Evolutionary conservation across 2,888 invertebrate genomes (phyloP), one percentile per base, ranked within the genome.

Genomic region (Ctena decussata): DNA sequence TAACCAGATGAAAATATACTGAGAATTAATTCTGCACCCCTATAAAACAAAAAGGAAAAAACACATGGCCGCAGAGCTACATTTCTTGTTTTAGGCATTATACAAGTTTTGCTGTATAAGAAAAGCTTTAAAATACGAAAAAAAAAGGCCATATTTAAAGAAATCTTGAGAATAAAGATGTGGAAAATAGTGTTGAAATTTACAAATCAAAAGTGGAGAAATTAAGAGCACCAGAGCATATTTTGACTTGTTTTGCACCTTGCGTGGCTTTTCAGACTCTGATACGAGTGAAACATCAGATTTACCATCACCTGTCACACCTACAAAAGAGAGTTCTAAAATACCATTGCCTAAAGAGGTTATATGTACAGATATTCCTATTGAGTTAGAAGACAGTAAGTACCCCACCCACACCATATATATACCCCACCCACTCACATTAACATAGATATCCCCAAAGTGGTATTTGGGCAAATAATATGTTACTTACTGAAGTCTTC

Each of bases 311-410:
- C 94, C 94, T 32, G 86, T 92, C 32, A 89, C 92, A 71, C 94
- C 94, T n/a, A 91, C 91, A 71, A 92, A 93, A 90, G 93, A 93
- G 46, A 91, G 89, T 81, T 80, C 82, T 77, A 93, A 91, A 87
- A 91, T 94, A 32, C 93, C 94, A 41, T 78, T 93, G 37, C 93
- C 93, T 8, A 92, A 89, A 77, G 89, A 86, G 73, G 86, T 86
- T 37, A 79, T 85, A 11, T 86, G 86, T 79, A 72, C 86, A 57
- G 85, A 88, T 74, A 69, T 88, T 18, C 88, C 88, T 21, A 69
- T 71, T 15, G 88, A 88, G 71, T 49, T 86, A 44, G 73, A 85
- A 41, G 86, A 85, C 60, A 88, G 88, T 88, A 88, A 88, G 88
- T 88, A n/a, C 70, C 46, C 46, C 76, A 41, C 39, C 32, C 79